Base-by-base conservation (phyloP, 2,888 invertebrate species). In the Archaeoteleia sp. region DNA sequence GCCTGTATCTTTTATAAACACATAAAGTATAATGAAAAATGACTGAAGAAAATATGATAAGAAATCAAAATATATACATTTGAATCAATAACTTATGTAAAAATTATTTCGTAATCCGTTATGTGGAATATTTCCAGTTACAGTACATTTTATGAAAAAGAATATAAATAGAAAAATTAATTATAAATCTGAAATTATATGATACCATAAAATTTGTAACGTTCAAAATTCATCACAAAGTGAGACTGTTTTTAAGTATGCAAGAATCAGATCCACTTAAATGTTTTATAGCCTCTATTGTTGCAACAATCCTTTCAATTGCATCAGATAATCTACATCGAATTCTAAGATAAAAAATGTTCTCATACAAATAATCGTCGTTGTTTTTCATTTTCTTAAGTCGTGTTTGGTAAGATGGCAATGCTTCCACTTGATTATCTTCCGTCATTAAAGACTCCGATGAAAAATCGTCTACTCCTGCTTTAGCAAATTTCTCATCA, bases 331-430 rank as follows among this genome's bases (percentile, higher is more conserved):
- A 51, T 43, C 25, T 58, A 2, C 53, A 46, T 10, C 48, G 23
- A 7, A 66, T 66, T 9, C 66, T 53, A 2, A 66, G 14, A 32
- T 48, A 60, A 49, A 66, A 58, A 15, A 43, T 54, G 0, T 58
- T 48, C 25, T 29, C 37, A 1, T 12, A 10, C 9, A 66, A 43
- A 13, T 6, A 29, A n/a, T 53, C 45, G 14, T 53, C 42, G 0
- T 6, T 2, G 12, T 4, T 10, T 23, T 32, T n/a, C n/a, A n/a
- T n/a, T n/a, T n/a, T n/a, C n/a, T n/a, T n/a, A n/a, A n/a, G n/a
- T n/a, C n/a, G n/a, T n/a, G n/a, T n/a, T n/a, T n/a, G n/a, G n/a
- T n/a, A n/a, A n/a, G n/a, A n/a, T n/a, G n/a, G n/a, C n/a, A n/a
- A n/a, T n/a, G n/a, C n/a, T n/a, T n/a, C n/a, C n/a, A n/a, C n/a